phyloP scores from a whole-genome alignment of 2,113 vertebrate species.

The Hiodon alosoides region DNA sequence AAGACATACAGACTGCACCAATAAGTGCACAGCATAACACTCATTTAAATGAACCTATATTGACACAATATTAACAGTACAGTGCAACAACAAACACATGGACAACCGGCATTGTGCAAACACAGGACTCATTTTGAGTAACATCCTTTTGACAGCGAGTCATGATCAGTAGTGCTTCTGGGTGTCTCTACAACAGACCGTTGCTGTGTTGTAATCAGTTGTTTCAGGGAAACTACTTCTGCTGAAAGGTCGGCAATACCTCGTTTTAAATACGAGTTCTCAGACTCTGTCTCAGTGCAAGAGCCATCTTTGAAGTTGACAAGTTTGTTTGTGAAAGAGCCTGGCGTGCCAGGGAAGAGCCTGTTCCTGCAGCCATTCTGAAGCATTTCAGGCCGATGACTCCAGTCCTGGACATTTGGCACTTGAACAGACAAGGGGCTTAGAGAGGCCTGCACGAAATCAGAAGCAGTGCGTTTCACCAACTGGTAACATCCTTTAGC shows the following conservation, averaged over 20 bases:
- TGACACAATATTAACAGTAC: constrained; percentile 70
- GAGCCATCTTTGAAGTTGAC: constrained; percentile 63
- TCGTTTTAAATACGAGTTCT: constrained; percentile 70
- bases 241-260: constrained; percentile 71
- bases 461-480: constrained; percentile 54
- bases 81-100: constrained; percentile 84
- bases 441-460: constrained; percentile 60
- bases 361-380: constrained; percentile 59
- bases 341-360: constrained; percentile 28
- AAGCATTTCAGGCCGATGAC: constrained; percentile 66
- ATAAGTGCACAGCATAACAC: constrained; percentile 68
- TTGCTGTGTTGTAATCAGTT: constrained; percentile 71
- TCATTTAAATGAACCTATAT: constrained; percentile 49
- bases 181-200: constrained; percentile 74
- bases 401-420: constrained; percentile 83
- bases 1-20: constrained; percentile 65
- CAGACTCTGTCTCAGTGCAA: constrained; percentile 62
- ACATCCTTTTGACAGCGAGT: constrained; percentile 54
- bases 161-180: constrained; percentile 62
- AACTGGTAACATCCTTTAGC: constrained; percentile 63
- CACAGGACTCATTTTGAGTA: constrained; percentile 61
- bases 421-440: constrained; percentile 84
- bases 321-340: constrained; percentile 32
- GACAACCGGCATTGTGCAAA: constrained; percentile 69
- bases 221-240: constrained; percentile 75